Evolutionary conservation across 2,113 vertebrate species (phyloP).

Genomic region (Nerophis lumbriciformis): DNA sequence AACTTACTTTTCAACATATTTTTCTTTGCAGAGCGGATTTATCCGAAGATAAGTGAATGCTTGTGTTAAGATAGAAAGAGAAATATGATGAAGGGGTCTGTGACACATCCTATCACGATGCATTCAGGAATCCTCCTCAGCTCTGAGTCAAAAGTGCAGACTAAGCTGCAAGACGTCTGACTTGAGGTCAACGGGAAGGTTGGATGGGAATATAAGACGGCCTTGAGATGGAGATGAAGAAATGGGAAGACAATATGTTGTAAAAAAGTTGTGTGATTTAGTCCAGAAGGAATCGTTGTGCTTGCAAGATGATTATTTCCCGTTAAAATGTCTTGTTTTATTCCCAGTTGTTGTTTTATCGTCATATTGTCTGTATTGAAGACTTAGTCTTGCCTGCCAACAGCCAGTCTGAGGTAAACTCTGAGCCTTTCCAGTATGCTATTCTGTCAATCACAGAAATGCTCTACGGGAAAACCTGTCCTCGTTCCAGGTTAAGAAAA

Average conservation of each 20-base stretch:
- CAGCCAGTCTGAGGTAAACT: constrained; percentile 37
- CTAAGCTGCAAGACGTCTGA: constrained; percentile 26
- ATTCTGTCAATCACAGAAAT: constrained; percentile 60
- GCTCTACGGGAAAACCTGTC: constrained; percentile 29
- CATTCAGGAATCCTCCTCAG: constrained; percentile 31
- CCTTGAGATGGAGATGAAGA: constrained; percentile 2
- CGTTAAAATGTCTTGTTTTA: constrained; percentile 47
- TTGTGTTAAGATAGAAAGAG: constrained; percentile 20
- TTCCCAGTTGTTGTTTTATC: constrained; percentile 49
- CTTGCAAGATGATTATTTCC: constrained; percentile 29
- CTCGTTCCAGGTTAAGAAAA: constrained; percentile 57
- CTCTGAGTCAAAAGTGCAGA: constrained; percentile 14
- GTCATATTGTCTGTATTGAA: constrained; percentile 27
- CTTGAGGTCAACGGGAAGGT: constrained; percentile 22
- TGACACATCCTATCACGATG: constrained; percentile 48
- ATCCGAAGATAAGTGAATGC: constrained; percentile 1
- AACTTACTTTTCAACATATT: background rate
- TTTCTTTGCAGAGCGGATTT: constrained; percentile 10
- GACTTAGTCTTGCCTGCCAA: constrained; percentile 19
- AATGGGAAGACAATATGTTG: constrained; percentile 3
- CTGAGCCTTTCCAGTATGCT: constrained; percentile 42
- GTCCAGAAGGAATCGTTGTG: constrained; percentile 3
- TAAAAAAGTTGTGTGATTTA: background rate
- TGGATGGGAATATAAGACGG: constrained; percentile 12
- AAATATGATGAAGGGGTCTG: constrained; percentile 22